A percentile compares a stretch with the other conserved stretches of the same genome.
These are phyloP conservation scores for Mystacides longicornis DNA, from an alignment of 2,888 invertebrate species.

Conservation along the genomic window DNA sequence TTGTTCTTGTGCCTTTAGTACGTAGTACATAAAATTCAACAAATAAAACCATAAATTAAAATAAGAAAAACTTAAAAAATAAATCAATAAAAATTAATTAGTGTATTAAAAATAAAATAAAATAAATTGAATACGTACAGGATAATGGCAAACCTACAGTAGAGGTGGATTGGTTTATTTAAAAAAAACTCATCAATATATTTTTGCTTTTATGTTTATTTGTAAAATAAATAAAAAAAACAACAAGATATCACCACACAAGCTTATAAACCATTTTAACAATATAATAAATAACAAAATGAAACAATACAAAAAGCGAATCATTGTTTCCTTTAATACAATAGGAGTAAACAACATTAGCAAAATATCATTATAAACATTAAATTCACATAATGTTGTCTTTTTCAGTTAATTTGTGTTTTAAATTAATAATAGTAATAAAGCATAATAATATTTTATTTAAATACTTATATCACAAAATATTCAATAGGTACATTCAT, in stretches of 20 bases:
- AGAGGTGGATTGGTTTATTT: neutral
- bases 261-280: neutral
- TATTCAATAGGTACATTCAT: slow-evolving; percentile 4
- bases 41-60: too few relatives aligned
- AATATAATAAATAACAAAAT: too few relatives aligned
- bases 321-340: too few relatives aligned
- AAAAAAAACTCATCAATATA: neutral
- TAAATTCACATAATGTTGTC: neutral
- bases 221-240: neutral
- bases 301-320: too few relatives aligned
- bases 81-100: too few relatives aligned
- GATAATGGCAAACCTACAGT: slow-evolving; percentile 22
- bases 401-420: neutral
- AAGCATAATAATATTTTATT: neutral
- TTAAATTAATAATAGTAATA: neutral
- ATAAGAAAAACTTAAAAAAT: too few relatives aligned
- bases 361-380: neutral
- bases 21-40: too few relatives aligned
- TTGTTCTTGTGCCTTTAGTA: too few relatives aligned
- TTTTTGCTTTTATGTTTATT: neutral
- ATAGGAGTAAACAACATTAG: neutral
- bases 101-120: slow-evolving; percentile 32
- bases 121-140: slow-evolving; percentile 8
- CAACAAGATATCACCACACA: neutral
- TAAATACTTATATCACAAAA: slow-evolving; percentile 8